Percentiles rank a stretch among this genome's conserved stretches.
Conservation (phyloP, 35 echinoderm and acorn worm genomes). For the Nesometra sesokonis region DNA sequence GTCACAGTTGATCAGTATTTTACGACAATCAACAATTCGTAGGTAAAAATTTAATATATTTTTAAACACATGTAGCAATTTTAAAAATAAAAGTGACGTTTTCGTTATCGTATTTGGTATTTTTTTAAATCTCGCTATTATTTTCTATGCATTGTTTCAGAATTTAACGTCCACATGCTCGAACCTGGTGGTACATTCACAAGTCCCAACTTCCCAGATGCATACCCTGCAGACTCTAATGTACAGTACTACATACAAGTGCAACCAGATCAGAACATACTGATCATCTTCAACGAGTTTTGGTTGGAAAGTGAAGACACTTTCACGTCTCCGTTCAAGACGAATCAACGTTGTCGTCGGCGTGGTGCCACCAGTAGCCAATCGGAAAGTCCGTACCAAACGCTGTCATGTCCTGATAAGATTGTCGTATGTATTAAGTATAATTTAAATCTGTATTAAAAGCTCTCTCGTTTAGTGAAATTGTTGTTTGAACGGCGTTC, state of each 20-base stretch:
- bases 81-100: too few species aligned
- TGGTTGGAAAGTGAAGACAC: conserved; percentile 36
- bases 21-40: too few species aligned
- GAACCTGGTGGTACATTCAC: not conserved
- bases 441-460: too few species aligned
- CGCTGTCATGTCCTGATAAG: not conserved
- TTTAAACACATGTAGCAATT: too few species aligned
- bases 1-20: too few species aligned
- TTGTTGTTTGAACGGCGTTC: too few species aligned
- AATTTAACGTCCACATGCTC: not conserved
- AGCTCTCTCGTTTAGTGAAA: too few species aligned
- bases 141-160: not conserved
- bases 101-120: too few species aligned
- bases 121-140: too few species aligned
- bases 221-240: conserved; percentile 9
- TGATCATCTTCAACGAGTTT: conserved; percentile 51
- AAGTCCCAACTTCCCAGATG: not conserved
- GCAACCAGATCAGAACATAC: conserved; percentile 6
- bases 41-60: too few species aligned
- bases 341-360: not conserved
- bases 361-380: not conserved
- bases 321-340: not conserved
- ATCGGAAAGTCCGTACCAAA: not conserved
- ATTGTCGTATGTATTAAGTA: not conserved
- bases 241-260: conserved; percentile 32